These are phyloP conservation scores for Zootermopsis nevadensis DNA, from an alignment of 2,888 invertebrate genomes.

Conservation along the genomic window DNA sequence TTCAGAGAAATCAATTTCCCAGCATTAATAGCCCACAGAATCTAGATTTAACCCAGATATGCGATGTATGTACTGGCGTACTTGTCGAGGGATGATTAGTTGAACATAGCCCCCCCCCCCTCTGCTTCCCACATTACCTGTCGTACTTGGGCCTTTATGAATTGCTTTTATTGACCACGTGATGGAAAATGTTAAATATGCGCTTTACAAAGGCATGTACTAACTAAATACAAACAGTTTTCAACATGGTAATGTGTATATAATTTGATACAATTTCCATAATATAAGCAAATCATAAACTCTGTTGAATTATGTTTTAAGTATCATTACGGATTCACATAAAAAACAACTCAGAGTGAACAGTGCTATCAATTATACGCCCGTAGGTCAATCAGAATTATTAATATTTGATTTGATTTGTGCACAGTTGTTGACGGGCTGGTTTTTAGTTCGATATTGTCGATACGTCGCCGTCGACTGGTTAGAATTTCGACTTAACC, in stretches of 20 bases:
- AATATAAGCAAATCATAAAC: not conserved
- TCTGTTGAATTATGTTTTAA: not conserved
- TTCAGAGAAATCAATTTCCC: constrained; percentile 21
- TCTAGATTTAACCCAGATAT: constrained; percentile 6
- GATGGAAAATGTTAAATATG: constrained; percentile 3
- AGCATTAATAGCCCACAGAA: constrained; percentile 10
- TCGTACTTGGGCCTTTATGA: constrained; percentile 21
- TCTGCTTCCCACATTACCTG: constrained; percentile 6
- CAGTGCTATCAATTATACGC: no score
- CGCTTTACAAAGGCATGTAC: not conserved
- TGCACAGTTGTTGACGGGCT: no score
- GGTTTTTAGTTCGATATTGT: no score
- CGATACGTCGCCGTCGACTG: no score
- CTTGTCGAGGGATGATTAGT: not conserved
- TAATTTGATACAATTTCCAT: not conserved
- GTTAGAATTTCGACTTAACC: no score
- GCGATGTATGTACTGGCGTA: not conserved
- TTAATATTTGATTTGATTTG: no score
- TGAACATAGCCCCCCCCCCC: not conserved
- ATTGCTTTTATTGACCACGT: constrained; percentile 31
- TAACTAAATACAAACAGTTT: constrained; percentile 15
- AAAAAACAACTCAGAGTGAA: no score
- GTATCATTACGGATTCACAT: no score
- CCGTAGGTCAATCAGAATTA: no score
- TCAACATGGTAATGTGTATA: not conserved